Percentiles rank a stretch among this genome's conserved stretches.
phyloP scores from a whole-genome alignment of 2,888 invertebrate genomes.

The Lymantria dispar region DNA sequence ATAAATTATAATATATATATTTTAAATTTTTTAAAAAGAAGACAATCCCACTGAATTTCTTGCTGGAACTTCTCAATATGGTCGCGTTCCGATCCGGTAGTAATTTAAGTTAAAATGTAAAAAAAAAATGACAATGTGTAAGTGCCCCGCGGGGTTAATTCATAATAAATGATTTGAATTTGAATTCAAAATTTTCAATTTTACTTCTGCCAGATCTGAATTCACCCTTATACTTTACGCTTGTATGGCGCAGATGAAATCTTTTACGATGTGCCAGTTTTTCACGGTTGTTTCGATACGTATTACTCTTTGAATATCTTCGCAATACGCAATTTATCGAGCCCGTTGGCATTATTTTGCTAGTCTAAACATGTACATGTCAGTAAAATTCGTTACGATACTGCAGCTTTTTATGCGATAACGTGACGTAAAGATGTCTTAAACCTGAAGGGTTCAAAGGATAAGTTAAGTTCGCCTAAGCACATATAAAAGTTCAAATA shows the following conservation, averaged over 20 bases:
- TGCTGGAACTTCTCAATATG: too few relatives aligned
- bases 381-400: conserved; percentile 31
- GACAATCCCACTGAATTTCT: too few relatives aligned
- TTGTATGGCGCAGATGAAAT: conserved; percentile 9
- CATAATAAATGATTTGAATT: too few relatives aligned
- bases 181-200: too few relatives aligned
- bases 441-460: not conserved
- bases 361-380: conserved; percentile 34
- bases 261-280: conserved; percentile 12
- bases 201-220: too few relatives aligned
- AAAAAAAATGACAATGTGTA: too few relatives aligned
- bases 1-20: too few relatives aligned
- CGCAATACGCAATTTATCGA: conserved; percentile 22
- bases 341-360: conserved; percentile 24
- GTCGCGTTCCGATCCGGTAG: too few relatives aligned
- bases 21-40: too few relatives aligned
- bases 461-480: not conserved
- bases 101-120: too few relatives aligned
- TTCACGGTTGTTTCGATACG: conserved; percentile 29
- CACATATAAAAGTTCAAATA: too few relatives aligned
- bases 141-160: too few relatives aligned
- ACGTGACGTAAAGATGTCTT: conserved; percentile 8
- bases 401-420: conserved; percentile 17
- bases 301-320: conserved; percentile 27
- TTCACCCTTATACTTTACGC: not conserved